A percentile compares a stretch with the other conserved stretches of the same genome.
These are phyloP conservation scores for Oncorhynchus nerka DNA, from an alignment of 2,113 vertebrate species.

Conservation along the genomic window DNA sequence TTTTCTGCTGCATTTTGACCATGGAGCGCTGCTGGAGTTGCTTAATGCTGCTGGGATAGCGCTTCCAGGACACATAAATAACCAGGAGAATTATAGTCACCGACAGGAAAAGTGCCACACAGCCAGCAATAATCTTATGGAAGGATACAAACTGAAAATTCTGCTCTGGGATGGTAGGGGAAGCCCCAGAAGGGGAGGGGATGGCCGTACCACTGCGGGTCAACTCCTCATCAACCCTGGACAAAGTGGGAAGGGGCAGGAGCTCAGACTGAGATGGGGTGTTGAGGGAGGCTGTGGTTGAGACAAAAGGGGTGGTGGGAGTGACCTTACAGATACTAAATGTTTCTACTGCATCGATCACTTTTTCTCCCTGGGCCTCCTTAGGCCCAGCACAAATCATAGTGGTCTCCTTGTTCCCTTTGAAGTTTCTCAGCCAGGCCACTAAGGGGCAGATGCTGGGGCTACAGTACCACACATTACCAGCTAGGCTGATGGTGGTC, in stretches of 20 bases:
- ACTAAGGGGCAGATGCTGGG: slow-evolving; percentile 90
- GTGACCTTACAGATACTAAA: slow-evolving; percentile 86
- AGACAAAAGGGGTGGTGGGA: slow-evolving; percentile 73
- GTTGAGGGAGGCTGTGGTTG: slow-evolving; percentile 74
- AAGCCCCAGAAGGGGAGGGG: slow-evolving; percentile 71
- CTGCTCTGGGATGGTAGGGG: slow-evolving; percentile 77
- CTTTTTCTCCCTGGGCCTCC: slow-evolving; percentile 91
- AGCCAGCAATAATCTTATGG: slow-evolving; percentile 95
- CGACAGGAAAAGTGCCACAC: slow-evolving; percentile 92
- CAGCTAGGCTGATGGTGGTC: slow-evolving; percentile 90
- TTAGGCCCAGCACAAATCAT: slow-evolving; percentile 96
- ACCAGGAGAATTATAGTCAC: slow-evolving; percentile 96
- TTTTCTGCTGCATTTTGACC: slow-evolving; percentile 91
- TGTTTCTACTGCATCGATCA: slow-evolving; percentile 89
- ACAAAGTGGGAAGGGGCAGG: slow-evolving; percentile 77
- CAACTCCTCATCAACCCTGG: slow-evolving; percentile 71
- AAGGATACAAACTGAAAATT: slow-evolving; percentile 93
- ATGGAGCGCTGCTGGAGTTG: slow-evolving; percentile 90
- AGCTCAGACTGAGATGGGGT: slow-evolving; percentile 74
- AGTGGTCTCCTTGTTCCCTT: slow-evolving; percentile 89
- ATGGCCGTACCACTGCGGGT: slow-evolving; percentile 56
- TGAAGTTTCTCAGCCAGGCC: slow-evolving; percentile 93
- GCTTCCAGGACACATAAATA: slow-evolving; percentile 96
- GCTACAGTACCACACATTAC: slow-evolving; percentile 95
- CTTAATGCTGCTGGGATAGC: slow-evolving; percentile 94